Evolutionary conservation across 2,113 vertebrate genomes (phyloP), one percentile per base, ranked within the genome.

Genomic region (Channa argus): DNA sequence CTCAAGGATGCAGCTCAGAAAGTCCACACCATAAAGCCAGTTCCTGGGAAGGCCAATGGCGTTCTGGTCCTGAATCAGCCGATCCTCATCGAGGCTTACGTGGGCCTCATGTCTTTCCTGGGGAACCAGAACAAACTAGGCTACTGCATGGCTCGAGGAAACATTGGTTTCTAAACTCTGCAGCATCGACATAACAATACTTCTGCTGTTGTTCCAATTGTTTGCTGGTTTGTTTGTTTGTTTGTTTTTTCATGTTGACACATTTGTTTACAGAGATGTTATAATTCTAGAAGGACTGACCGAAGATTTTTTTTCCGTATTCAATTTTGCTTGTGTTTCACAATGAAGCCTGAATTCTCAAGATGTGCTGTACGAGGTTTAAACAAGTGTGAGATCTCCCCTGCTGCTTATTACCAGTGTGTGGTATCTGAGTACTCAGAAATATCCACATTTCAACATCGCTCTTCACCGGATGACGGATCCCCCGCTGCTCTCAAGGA

Each of bases 81-180:
- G 15, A 83, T 97, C 83, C 50, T 15, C 44, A 93, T 96, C 11
- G 92, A 96, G 36, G 94, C 93, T 6, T 95, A 93, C n/a, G 91
- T 91, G 1, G 94, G 94, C 8, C 50, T 95, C 36, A 94, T 96
- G 95, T 93, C 94, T 24, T 93, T 93, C 71, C 86, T 95, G 2
- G 94, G 93, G 9, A 95, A 97, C 83, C 91, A 94, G 77, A 96
- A 96, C 91, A 96, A 94, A 62, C 90, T 94, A 76, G 94, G 94
- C 11, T 96, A 95, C 92, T 95, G 92, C 79, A 78, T 95, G 72
- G 94, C 94, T 14, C 91, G 91, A 60, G 95, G 94, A 58, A 96
- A 94, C 60, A 7, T 96, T 5, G 95, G 94, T 15, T 97, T 95
- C 90, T 97, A 82, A 91, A 88, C 50, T 13, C 4, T 41, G 58